Percentiles rank a stretch among this genome's conserved stretches.
phyloP scores from a whole-genome alignment of 2,113 vertebrate genomes.

The Hylia prasina region DNA sequence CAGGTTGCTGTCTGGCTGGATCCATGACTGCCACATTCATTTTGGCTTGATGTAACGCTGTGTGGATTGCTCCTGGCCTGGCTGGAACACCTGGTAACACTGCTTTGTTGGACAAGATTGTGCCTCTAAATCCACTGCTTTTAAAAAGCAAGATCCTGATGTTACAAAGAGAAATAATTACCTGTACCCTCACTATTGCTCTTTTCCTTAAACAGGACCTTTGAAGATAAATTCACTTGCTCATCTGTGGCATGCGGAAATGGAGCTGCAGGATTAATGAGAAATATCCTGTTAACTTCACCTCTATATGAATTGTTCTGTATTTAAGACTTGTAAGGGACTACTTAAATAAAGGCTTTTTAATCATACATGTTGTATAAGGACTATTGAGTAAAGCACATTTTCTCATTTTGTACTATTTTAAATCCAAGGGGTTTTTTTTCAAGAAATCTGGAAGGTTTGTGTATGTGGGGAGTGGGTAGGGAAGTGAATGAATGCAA shows the following conservation, averaged over 20 bases:
- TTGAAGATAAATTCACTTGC: constrained; percentile 29
- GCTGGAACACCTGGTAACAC: neutral
- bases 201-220: constrained; percentile 27
- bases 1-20: neutral
- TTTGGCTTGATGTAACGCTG: neutral
- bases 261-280: constrained; percentile 12
- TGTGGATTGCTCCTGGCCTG: neutral
- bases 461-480: neutral
- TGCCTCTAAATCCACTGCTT: neutral
- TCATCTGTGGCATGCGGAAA: neutral
- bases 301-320: neutral
- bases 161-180: constrained; percentile 38
- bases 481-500: neutral
- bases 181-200: neutral
- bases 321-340: constrained; percentile 18
- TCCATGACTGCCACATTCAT: neutral
- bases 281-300: constrained; percentile 31
- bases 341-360: constrained; percentile 47
- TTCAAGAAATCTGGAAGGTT: neutral
- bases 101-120: neutral
- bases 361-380: constrained; percentile 25
- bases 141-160: constrained; percentile 23
- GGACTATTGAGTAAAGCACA: constrained; percentile 13
- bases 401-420: constrained; percentile 29
- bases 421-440: constrained; percentile 24